phyloP scores from a whole-genome alignment of 1,140 invertebrate genomes.

The Anoplolepis gracilipes region DNA sequence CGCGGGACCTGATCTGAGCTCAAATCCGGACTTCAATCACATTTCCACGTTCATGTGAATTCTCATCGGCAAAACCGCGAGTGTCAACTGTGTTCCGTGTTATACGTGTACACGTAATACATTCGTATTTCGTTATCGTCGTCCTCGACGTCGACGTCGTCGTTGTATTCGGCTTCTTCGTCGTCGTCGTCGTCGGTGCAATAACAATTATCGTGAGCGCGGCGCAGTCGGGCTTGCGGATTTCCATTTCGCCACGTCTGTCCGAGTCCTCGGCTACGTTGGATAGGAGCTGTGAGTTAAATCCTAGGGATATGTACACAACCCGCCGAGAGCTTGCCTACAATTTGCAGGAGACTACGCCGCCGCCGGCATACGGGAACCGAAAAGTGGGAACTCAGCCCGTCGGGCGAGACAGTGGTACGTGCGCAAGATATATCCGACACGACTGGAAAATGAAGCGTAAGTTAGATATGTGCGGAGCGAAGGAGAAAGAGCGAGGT shows the following conservation, averaged over 20 bases:
- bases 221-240: slow-evolving; percentile 10
- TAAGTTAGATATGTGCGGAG: neutral
- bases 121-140: neutral
- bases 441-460: slow-evolving; percentile 30
- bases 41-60: slow-evolving; percentile 13
- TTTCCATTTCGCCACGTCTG: slow-evolving; percentile 51
- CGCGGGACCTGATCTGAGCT: neutral
- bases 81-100: neutral
- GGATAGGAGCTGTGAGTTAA: slow-evolving; percentile 31
- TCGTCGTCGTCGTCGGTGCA: slow-evolving; percentile 28
- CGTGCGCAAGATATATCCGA: slow-evolving; percentile 31
- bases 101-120: no score
- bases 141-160: neutral
- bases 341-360: slow-evolving; percentile 42
- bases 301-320: slow-evolving; percentile 52
- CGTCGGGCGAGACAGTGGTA: slow-evolving; percentile 26
- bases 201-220: slow-evolving; percentile 43
- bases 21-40: slow-evolving; percentile 38
- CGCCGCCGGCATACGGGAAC: slow-evolving; percentile 9
- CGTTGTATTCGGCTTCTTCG: neutral
- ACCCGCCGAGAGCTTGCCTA: slow-evolving; percentile 43
- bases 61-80: neutral
- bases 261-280: slow-evolving; percentile 17
- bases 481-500: neutral
- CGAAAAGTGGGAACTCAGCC: no score